Conservation (phyloP, 53 echinoderm and acorn worm species). For the Zoroaster sp. region DNA sequence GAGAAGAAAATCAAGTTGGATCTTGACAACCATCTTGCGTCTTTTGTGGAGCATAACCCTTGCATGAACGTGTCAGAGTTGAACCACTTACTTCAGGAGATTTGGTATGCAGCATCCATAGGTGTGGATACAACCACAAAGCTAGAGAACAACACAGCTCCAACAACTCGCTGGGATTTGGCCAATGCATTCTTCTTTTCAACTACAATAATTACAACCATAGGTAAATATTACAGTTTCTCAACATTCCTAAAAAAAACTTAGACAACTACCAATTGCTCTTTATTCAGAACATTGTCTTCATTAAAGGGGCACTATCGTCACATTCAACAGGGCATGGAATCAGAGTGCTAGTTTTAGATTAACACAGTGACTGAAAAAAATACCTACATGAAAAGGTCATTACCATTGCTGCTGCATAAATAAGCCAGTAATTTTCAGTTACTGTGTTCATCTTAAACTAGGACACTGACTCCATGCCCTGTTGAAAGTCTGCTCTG, state of each 20-base stretch:
- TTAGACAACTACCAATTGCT: background rate
- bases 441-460: too few species aligned
- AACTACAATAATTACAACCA: conserved; percentile 66
- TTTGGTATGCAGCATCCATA: conserved; percentile 31
- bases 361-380: background rate
- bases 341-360: too few species aligned
- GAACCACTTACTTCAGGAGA: background rate
- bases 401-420: too few species aligned
- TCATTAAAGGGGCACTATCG: background rate
- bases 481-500: too few species aligned
- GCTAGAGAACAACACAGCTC: background rate
- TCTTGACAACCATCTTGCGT: conserved; percentile 1
- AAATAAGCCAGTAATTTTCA: too few species aligned
- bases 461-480: too few species aligned
- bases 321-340: too few species aligned
- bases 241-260: background rate
- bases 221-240: conserved; percentile 35
- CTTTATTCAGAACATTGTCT: background rate
- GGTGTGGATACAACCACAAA: conserved; percentile 29
- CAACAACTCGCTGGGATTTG: conserved; percentile 55
- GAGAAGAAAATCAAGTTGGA: conserved; percentile 10
- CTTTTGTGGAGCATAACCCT: conserved; percentile 31
- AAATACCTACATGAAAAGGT: background rate
- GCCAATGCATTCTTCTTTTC: conserved; percentile 72
- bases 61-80: conserved; percentile 22